Percentiles rank a stretch among this genome's conserved stretches.
Evolutionary conservation across 2,113 vertebrate species (phyloP).

Genomic region (Sapayoa aenigma): DNA sequence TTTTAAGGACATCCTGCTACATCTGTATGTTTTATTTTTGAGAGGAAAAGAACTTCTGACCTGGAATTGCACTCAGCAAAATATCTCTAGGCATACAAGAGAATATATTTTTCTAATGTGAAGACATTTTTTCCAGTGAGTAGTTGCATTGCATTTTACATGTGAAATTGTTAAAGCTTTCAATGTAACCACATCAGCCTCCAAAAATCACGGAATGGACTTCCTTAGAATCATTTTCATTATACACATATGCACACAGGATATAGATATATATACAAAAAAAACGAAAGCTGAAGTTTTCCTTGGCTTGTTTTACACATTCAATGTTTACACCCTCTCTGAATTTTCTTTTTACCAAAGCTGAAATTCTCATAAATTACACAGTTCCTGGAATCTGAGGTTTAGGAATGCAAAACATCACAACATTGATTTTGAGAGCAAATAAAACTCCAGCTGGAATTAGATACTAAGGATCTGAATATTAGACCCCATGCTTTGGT

Average conservation of each 20-base stretch:
- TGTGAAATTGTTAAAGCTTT: neutral
- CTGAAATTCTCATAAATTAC: neutral
- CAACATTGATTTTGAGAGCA: neutral
- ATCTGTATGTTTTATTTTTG: neutral
- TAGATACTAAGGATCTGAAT: neutral
- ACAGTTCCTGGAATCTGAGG: neutral
- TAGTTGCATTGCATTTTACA: neutral
- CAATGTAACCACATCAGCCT: neutral
- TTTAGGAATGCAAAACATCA: neutral
- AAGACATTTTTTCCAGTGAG: neutral
- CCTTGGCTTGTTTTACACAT: neutral
- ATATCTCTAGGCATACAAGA: neutral
- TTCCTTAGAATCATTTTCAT: neutral
- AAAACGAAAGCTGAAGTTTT: neutral
- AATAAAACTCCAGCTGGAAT: neutral
- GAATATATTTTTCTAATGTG: neutral
- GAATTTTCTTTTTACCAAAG: neutral
- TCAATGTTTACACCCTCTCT: neutral
- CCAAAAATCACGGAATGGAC: neutral
- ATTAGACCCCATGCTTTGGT: neutral
- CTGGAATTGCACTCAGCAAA: neutral
- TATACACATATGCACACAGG: neutral
- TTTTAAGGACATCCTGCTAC: neutral
- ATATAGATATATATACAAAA: rapidly evolving
- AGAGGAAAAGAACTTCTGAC: neutral